These are phyloP conservation scores for Parapristionchus giblindavisi DNA, from an alignment of 2,888 invertebrate species.

Conservation along the genomic window DNA sequence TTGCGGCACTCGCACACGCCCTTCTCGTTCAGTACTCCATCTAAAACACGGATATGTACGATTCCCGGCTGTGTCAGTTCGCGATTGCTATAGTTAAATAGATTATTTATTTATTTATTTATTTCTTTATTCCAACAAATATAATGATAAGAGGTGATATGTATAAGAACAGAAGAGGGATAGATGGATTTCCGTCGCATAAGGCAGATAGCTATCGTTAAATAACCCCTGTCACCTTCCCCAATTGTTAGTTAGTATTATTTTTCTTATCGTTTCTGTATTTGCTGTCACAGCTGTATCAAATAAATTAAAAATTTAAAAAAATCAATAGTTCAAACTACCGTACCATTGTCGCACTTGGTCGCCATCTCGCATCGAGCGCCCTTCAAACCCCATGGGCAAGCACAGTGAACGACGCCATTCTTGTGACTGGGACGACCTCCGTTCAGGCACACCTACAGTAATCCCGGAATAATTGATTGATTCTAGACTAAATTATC, in stretches of 20 bases:
- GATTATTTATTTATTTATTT: no score
- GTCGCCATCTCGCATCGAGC: slow-evolving; percentile 17
- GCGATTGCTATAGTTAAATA: background rate
- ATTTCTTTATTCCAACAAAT: no score
- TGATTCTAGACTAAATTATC: background rate
- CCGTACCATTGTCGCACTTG: slow-evolving; percentile 37
- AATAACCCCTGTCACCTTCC: no score
- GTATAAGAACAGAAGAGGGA: no score
- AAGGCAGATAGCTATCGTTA: no score
- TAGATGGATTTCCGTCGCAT: no score
- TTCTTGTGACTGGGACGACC: slow-evolving; percentile 7
- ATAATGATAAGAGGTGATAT: no score
- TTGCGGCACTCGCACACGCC: slow-evolving; percentile 25
- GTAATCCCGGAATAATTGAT: background rate
- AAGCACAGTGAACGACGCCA: slow-evolving; percentile 17
- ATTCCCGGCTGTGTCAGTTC: no score
- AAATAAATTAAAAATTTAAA: background rate
- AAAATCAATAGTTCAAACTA: background rate
- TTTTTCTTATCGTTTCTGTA: no score
- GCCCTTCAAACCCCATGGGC: slow-evolving; percentile 25
- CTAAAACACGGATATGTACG: background rate
- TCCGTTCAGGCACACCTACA: slow-evolving; percentile 21
- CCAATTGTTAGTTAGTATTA: background rate
- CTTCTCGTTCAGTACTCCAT: slow-evolving; percentile 14
- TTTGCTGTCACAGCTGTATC: no score